Evolutionary conservation across 2,888 invertebrate species (phyloP), one percentile per base, ranked within the genome.

Genomic region (Drosophila monieri): DNA sequence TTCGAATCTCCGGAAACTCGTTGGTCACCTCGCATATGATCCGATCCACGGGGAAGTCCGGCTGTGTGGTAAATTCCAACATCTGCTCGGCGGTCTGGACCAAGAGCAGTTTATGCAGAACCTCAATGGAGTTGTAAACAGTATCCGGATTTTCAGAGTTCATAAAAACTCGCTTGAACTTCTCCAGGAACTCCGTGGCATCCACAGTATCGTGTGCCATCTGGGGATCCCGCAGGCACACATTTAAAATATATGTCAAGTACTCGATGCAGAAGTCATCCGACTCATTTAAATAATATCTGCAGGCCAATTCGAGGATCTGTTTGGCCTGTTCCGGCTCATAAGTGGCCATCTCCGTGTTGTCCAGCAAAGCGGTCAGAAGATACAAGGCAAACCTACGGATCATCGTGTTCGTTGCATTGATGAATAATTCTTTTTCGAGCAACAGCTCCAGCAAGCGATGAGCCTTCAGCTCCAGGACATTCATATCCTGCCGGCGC

Each of bases 231-330:
- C 84, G 77, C 23, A 85, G 54, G 25, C 86, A 89, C 55, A 80
- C 72, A n/a, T 88, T 89, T 0, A 90, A 41, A 4, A 88, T 76
- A 3, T 83, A 88, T 1, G 87, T 80, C 25, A 90, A 44, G 37
- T 90, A 90, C 53, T 90, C 90, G 12, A 85, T 61, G 58, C 88
- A 85, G 53, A 88, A 88, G 10, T 89, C 88, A 58, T 90, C 90
- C 8, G 30, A 46, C 37, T 90, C 89, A 2, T 65, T 43, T 3
- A 76, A 4, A 60, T 89, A 90, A 21, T 53, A 88, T 0, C 32
- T 53, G 14, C 78, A 71, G n/a, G 74, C 58, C 8, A 79, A 41
- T 0, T 76, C 70, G 8, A 85, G 57, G 32, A 89, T 74, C n/a
- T 72, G 48, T 2, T 58, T 3, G 0, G 66, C 67, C 47, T 78